Evolutionary conservation across 1,140 invertebrate genomes (phyloP), one percentile per base, ranked within the genome.

Genomic region (Semibalanus balanoides): DNA sequence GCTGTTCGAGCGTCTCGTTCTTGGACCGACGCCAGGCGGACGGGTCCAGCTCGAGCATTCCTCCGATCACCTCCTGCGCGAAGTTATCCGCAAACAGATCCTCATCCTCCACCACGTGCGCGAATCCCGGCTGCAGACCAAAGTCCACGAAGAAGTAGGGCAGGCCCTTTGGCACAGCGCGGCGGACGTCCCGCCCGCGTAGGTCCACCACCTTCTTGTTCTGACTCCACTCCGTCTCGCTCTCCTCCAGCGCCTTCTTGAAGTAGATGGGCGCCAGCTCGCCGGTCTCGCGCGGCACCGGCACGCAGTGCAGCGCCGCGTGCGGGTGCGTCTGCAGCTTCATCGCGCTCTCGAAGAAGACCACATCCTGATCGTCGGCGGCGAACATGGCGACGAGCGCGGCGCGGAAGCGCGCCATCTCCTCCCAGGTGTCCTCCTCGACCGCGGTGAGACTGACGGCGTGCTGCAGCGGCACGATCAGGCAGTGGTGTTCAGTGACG

Each of bases 71-170:
- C 90, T 98, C 94, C 91, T 94, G 90, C 69, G 93, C 96, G 89
- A 98, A 99, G 85, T 94, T 93, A 73, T 82, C 84, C 0, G 95
- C 92, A 85, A 98, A 99, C 40, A 88, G 81, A 76, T 89, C 85
- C 83, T 96, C 92, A 85, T 99, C 93, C 86, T 99, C 97, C 81
- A 99, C 96, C 0, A 98, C 92, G 86, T 98, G 96, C 76, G 94
- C 96, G 85, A 92, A 98, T 3, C 97, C 97, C 70, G 88, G 87
- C 74, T 94, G 88, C 84, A 89, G 88, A 35, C 93, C 96, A 88
- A 99, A 98, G 84, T 95, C 90, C 0, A 99, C 91, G 85, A 88
- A 89, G 84, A 99, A 97, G 83, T 98, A 99, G 0, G 96, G 91
- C 75, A 99, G 88, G 9, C 93, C 95, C 86, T 96, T 97, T 17